Percentiles rank a stretch among this genome's conserved stretches.
Conservation (phyloP, 2,888 invertebrate species). For the Diadegma fenestrale region DNA sequence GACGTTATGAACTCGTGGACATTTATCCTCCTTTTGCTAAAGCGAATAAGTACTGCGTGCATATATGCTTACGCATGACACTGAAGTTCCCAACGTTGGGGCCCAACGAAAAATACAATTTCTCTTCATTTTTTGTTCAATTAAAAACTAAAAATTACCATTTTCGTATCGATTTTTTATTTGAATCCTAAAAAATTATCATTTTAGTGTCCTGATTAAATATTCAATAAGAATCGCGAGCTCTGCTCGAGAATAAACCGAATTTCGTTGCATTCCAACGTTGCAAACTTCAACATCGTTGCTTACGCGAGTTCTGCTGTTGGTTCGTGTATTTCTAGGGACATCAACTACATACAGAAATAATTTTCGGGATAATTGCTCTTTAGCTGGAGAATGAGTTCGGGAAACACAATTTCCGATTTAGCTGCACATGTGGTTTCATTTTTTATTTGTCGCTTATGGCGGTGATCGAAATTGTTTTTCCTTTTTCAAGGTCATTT, state of each 20-base stretch:
- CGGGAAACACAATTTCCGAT: conserved; percentile 46
- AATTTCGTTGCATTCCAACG: no score
- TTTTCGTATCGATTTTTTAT: no score
- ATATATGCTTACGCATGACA: background rate
- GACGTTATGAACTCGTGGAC: conserved; percentile 45
- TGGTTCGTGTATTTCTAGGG: conserved; percentile 5
- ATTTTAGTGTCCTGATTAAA: no score
- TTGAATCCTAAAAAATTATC: no score
- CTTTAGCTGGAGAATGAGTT: background rate
- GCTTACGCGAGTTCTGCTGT: background rate
- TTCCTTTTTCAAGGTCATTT: no score
- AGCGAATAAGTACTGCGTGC: conserved; percentile 29
- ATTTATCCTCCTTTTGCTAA: conserved; percentile 25
- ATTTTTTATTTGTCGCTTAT: background rate
- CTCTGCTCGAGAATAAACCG: no score
- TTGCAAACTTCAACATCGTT: no score
- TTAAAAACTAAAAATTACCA: no score
- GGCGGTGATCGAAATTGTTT: background rate
- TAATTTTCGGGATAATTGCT: conserved; percentile 56
- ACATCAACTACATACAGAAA: conserved; percentile 51
- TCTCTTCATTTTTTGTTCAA: no score
- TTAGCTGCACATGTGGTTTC: background rate
- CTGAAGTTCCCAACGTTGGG: no score
- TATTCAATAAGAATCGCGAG: no score
- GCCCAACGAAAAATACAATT: no score